A percentile compares a stretch with the other conserved stretches of the same genome.
These are phyloP conservation scores for Stegastes partitus DNA, from an alignment of 2,113 vertebrate genomes.

Conservation along the genomic window DNA sequence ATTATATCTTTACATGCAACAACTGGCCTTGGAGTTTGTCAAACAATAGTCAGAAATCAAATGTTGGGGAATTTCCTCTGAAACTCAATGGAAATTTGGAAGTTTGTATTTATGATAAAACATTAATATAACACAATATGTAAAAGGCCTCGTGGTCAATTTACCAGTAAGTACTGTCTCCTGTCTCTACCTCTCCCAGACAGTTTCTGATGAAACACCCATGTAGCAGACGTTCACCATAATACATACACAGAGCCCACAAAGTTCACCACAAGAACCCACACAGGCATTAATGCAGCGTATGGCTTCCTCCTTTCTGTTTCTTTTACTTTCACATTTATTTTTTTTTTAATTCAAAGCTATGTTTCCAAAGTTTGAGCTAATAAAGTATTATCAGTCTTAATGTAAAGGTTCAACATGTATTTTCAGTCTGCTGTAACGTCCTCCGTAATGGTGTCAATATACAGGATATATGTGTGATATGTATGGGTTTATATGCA, in stretches of 20 bases:
- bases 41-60: too few relatives aligned
- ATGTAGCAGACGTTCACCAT: not conserved
- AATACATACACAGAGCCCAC: conserved; percentile 4
- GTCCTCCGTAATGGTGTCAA: not conserved
- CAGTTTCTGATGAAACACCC: not conserved
- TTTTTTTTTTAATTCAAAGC: not conserved
- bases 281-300: not conserved
- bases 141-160: too few relatives aligned
- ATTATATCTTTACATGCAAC: too few relatives aligned
- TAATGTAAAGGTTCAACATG: not conserved
- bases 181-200: not conserved
- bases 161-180: too few relatives aligned
- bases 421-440: not conserved
- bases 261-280: conserved; percentile 24
- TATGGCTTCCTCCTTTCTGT: not conserved
- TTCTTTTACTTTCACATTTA: not conserved
- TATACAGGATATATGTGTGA: not conserved
- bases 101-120: too few relatives aligned
- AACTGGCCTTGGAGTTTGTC: too few relatives aligned
- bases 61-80: too few relatives aligned
- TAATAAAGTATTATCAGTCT: too few relatives aligned
- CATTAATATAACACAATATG: too few relatives aligned
- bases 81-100: too few relatives aligned
- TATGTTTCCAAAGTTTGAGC: too few relatives aligned
- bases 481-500: conserved; percentile 1